These are phyloP conservation scores for cat (Felis catus) DNA, from an alignment of 2,113 vertebrate species.

Conservation along the genomic window F.catus_Fca126_mat1.0 CM031412.1:41985001-41985500, in stretches of 20 bases:
- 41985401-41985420: conserved; percentile 40
- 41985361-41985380: neutral
- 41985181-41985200: neutral
- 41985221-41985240: neutral
- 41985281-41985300: neutral
- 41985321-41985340: neutral
- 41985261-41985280: neutral
- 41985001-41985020: neutral
- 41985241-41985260: neutral
- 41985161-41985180: neutral
- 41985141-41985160: neutral
- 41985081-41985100: neutral
- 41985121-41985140: neutral
- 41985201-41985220: neutral
- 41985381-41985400: conserved; percentile 14
- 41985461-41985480: neutral
- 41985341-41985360: conserved; percentile 10
- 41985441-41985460: neutral
- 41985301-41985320: neutral
- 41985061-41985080: neutral
- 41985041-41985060: neutral
- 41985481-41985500: conserved; percentile 25
- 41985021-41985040: neutral
- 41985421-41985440: conserved; percentile 49
- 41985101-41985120: neutral